Evolutionary conservation across 2,113 vertebrate species (phyloP), one percentile per base, ranked within the genome.

Genomic region (Gila orcuttii): DNA sequence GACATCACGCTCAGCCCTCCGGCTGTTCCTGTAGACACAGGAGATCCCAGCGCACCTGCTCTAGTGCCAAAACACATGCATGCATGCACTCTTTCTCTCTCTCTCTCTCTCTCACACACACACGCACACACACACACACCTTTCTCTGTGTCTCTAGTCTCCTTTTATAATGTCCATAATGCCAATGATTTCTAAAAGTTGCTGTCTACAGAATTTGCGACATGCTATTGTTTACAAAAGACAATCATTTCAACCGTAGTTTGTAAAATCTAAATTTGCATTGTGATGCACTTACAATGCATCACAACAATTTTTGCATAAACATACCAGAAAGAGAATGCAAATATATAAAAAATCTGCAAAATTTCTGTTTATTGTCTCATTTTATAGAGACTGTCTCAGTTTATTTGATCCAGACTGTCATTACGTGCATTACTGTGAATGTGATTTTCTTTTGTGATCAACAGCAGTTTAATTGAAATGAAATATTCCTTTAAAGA

Each of bases 1-100:
- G 82, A 87, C 82, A 84, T 84, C 75, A 84, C 66, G 25, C 82
- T 50, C 15, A 62, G 62, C 66, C 86, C 82, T 85, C 78, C 21
- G 47, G 78, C 57, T 87, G 59, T 85, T 79, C 25, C 78, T 85
- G 60, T 85, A 85, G 28, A 85, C 62, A 69, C 84, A 85, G 84
- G 74, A 79, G 31, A 69, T 83, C 81, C 81, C 81, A 52, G 47
- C 66, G 7, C 81, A 71, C 45, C 81, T 71, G 45, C 31, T 55
- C 64, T n/a, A 33, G 28, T 68, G 45, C 60, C 17, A 82, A 21
- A 60, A 21, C 31, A 57, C 9, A 76, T 42, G 50, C 45, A 50
- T 57, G 5, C 64, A 19, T 19, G 64, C 64, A 0, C 28, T 45
- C 23, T 5, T 47, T 42, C 71, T 75, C 23, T 47, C 33, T 36